Evolutionary conservation across 1,140 invertebrate species (phyloP), one percentile per base, ranked within the genome.

Genomic region (Telenomus remus): DNA sequence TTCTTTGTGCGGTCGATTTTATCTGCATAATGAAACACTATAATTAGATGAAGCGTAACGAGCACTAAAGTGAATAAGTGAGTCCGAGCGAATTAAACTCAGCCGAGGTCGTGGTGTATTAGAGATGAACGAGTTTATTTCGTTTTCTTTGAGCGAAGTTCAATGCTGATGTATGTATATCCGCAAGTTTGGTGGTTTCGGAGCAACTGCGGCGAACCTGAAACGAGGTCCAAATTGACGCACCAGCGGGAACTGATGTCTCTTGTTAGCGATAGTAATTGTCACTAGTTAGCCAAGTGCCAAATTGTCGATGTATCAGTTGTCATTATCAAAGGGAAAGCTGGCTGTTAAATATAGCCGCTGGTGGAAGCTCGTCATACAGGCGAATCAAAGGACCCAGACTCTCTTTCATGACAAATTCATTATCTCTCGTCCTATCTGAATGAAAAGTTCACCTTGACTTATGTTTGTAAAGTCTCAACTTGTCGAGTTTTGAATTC

Each of bases 201-300:
- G 47, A 57, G 53, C n/a, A 54, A 46, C 43, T 42, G 39, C n/a
- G 47, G 44, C 57, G 56, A 37, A 64, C 54, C 19, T 6, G 59
- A 65, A 66, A 73, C 44, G 55, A 49, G 61, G 39, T 43, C 27
- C 37, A 61, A 74, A 74, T 66, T 46, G 65, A 74, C 56, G 63
- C 9, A 50, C 46, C 48, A 47, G 68, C 37, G 66, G 56, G 55
- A 73, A 50, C 79, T 60, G 2, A 27, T 27, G 66, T 48, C 63
- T 81, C 83, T 84, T 81, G 83, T 85, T 84, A 85, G 81, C 78
- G 63, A 68, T 80, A 77, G 81, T 85, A 85, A 85, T 85, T 85
- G 83, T 85, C 83, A 85, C 83, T 85, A 84, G 83, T 85, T 84
- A 83, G 78, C 46, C 66, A 74, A 68, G 79, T 82, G 81, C 80